A percentile compares a stretch with the other conserved stretches of the same genome.
Conservation (phyloP, 2,113 vertebrate genomes). For the Phycodurus eques region DNA sequence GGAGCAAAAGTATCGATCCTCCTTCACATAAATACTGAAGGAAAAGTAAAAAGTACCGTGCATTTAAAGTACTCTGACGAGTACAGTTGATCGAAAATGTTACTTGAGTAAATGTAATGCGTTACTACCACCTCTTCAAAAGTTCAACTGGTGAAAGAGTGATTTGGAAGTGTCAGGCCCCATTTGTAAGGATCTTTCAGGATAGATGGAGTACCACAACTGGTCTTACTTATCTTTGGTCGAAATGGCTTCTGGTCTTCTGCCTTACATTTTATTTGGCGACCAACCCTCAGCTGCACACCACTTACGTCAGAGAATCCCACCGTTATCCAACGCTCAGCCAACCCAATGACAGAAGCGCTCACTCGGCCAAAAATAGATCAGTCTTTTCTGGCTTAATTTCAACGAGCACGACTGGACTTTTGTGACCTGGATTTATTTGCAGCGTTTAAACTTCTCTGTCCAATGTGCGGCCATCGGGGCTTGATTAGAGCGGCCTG, state of each 20-base stretch:
- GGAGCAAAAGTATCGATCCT: too few relatives aligned
- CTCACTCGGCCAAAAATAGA: slow-evolving; percentile 44
- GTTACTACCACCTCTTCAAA: background rate
- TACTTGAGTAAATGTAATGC: too few relatives aligned
- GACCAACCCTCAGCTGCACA: slow-evolving; percentile 51
- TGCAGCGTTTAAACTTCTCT: slow-evolving; percentile 11
- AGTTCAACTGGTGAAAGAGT: slow-evolving; percentile 22
- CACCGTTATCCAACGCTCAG: slow-evolving; percentile 48
- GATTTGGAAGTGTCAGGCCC: slow-evolving; percentile 20
- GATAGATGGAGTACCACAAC: slow-evolving; percentile 33
- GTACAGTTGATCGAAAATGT: too few relatives aligned
- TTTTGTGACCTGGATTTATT: slow-evolving; percentile 37
- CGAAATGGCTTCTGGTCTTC: slow-evolving; percentile 36
- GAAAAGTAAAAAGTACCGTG: too few relatives aligned
- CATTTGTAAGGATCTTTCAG: slow-evolving; percentile 32
- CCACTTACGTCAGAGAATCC: slow-evolving; percentile 56
- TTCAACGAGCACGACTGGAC: slow-evolving; percentile 30
- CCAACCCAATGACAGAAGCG: slow-evolving; percentile 52
- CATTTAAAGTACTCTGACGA: too few relatives aligned
- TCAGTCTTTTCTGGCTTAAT: slow-evolving; percentile 41
- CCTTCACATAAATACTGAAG: too few relatives aligned
- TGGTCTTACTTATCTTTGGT: slow-evolving; percentile 32
- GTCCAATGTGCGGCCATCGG: slow-evolving; percentile 30
- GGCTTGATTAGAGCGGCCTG: slow-evolving; percentile 36
- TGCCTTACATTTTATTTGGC: slow-evolving; percentile 41